These are phyloP conservation scores for Neria commutata DNA, from an alignment of 2,888 invertebrate species.

Conservation along the genomic window DNA sequence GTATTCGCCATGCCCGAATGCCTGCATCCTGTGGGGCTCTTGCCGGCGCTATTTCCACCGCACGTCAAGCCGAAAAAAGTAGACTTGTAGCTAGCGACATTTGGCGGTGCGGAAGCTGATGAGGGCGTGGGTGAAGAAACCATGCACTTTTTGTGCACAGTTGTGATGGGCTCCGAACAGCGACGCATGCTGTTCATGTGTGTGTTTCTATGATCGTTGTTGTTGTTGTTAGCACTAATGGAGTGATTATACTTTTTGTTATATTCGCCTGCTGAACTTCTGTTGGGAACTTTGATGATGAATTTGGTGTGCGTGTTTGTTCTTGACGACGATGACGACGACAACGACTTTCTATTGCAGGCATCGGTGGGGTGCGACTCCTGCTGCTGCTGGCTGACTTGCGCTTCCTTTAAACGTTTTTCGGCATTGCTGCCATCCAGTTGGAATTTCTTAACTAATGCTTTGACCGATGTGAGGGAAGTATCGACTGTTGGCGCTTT, in stretches of 20 bases:
- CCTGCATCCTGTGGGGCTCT: conserved; percentile 37
- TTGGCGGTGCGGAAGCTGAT: not conserved
- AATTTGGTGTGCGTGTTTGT: no score
- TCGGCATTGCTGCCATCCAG: conserved; percentile 41
- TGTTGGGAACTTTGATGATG: not conserved
- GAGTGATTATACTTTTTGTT: not conserved
- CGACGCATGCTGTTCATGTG: conserved; percentile 33
- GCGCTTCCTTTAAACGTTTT: conserved; percentile 7
- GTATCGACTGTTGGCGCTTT: conserved; percentile 67
- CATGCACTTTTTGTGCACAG: conserved; percentile 38
- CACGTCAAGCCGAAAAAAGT: conserved; percentile 46
- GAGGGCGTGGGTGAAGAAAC: not conserved
- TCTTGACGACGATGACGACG: not conserved
- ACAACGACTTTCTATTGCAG: not conserved
- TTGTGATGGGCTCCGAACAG: conserved; percentile 46
- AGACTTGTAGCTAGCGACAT: conserved; percentile 34
- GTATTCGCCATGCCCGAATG: conserved; percentile 38
- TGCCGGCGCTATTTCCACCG: conserved; percentile 32
- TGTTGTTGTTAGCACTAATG: conserved; percentile 12
- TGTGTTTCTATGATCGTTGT: conserved; percentile 7
- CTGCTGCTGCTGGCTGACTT: not conserved
- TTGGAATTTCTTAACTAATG: conserved; percentile 61
- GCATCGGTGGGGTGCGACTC: not conserved
- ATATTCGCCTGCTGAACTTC: not conserved
- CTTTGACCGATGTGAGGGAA: conserved; percentile 62